Percentiles rank a stretch among this genome's conserved stretches.
These are phyloP conservation scores for Herpetotheres cachinnans DNA, from an alignment of 2,113 vertebrate species.

Conservation along the genomic window DNA sequence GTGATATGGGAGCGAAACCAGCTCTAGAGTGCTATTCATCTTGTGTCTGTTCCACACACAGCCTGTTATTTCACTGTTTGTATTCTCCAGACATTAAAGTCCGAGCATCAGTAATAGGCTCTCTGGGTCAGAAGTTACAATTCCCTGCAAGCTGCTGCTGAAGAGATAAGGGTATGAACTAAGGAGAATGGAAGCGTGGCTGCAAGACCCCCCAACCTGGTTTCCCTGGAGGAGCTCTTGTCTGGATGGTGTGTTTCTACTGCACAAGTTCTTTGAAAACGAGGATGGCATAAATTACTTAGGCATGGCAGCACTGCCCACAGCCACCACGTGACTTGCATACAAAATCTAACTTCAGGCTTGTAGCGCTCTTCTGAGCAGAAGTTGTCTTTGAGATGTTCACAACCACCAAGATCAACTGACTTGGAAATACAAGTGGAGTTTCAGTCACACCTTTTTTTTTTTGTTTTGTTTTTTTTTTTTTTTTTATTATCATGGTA, in stretches of 20 bases:
- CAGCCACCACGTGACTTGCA: neutral
- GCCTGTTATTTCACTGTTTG: neutral
- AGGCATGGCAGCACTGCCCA: neutral
- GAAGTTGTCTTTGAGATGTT: neutral
- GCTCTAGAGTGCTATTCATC: neutral
- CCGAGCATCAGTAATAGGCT: neutral
- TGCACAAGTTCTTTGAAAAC: neutral
- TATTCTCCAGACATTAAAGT: neutral
- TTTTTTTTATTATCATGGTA: neutral
- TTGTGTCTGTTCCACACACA: neutral
- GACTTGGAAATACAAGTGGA: neutral
- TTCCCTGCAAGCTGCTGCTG: neutral
- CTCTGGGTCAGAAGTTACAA: neutral
- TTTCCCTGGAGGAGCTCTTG: neutral
- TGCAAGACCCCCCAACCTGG: neutral
- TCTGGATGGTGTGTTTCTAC: neutral
- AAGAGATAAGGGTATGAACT: neutral
- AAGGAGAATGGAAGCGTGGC: neutral
- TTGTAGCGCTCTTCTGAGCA: neutral
- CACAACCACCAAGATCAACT: neutral
- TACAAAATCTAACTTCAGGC: neutral
- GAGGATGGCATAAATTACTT: neutral
- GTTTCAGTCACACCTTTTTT: neutral
- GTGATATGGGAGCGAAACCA: neutral
- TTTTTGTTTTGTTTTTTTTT: neutral